A percentile compares a stretch with the other conserved stretches of the same genome.
phyloP scores from a whole-genome alignment of 2,797 vertebrate genomes.

The Urophycis tenuis region DNA sequence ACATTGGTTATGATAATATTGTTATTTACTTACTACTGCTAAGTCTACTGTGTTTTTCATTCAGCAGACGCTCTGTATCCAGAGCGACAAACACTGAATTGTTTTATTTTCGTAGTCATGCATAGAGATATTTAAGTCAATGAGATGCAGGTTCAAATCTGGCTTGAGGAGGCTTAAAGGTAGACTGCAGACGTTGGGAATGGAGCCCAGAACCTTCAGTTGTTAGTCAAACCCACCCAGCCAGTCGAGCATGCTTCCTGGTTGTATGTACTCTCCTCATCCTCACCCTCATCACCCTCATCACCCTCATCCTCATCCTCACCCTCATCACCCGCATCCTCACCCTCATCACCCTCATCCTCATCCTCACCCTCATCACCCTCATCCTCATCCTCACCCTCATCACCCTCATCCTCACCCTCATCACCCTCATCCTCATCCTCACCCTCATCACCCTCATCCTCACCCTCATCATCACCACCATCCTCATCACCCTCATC shows the following conservation, averaged over 20 bases:
- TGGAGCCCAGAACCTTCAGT: not conserved
- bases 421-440: not conserved
- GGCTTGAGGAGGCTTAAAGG: not conserved
- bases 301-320: not conserved
- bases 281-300: not conserved
- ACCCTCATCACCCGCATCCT: not conserved
- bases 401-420: not conserved
- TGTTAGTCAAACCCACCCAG: not conserved
- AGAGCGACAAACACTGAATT: not conserved
- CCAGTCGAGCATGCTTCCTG: not conserved
- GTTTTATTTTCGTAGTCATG: not conserved
- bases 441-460: not conserved
- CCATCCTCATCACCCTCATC: not conserved
- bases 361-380: not conserved
- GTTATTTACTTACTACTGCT: not conserved
- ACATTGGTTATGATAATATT: not conserved
- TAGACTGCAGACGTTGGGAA: not conserved
- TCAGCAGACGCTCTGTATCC: not conserved
- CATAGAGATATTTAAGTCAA: not conserved
- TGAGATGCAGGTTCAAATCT: not conserved
- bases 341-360: not conserved
- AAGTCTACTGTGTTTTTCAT: not conserved
- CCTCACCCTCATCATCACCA: not conserved
- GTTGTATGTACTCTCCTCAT: not conserved
- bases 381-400: too few relatives aligned